Evolutionary conservation across 2,797 vertebrate species (phyloP), one percentile per base, ranked within the genome.

Genomic region (Decapterus maruadsi): DNA sequence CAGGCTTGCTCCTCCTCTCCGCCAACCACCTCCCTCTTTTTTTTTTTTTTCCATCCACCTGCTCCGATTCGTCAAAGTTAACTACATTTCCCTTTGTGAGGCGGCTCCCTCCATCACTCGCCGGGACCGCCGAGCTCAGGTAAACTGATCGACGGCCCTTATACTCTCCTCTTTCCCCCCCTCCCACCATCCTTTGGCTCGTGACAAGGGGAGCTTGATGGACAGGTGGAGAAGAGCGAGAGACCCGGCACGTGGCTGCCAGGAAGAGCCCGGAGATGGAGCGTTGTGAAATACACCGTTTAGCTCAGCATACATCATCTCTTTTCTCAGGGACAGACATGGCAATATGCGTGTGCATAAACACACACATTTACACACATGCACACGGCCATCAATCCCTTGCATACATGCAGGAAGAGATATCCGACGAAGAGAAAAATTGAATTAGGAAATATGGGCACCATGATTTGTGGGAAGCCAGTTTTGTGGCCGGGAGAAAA

Each of bases 401-500:
- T 83, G 87, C 87, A 89, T 90, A 86, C 89, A 68, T 57, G 38
- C 53, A 91, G 91, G 88, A 93, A 88, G 90, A 90, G 88, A 91
- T 91, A 89, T 93, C 89, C 76, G 68, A 91, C 67, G 51, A 73
- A 67, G 86, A 88, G 86, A 92, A 91, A 90, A 91, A 91, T 90
- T 91, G 90, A 90, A 93, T 93, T 92, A 93, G 88, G 90, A 92
- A 92, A 93, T 91, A 90, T 80, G 91, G 88, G 78, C 82, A 74
- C 70, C 9, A 5, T 93, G 92, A 93, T 93, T 93, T 91, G 91
- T 93, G 90, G 83, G 73, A 75, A 82, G 83, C 61, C 65, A 60
- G 84, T 87, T 91, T 86, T 88, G 83, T 79, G 83, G 88, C 89
- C 73, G 62, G 75, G 77, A 91, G 80, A 91, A 82, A 91, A 90